These are phyloP conservation scores for Peromyscus californicus DNA, from an alignment of 2,113 vertebrate genomes.

Conservation along the genomic window DNA sequence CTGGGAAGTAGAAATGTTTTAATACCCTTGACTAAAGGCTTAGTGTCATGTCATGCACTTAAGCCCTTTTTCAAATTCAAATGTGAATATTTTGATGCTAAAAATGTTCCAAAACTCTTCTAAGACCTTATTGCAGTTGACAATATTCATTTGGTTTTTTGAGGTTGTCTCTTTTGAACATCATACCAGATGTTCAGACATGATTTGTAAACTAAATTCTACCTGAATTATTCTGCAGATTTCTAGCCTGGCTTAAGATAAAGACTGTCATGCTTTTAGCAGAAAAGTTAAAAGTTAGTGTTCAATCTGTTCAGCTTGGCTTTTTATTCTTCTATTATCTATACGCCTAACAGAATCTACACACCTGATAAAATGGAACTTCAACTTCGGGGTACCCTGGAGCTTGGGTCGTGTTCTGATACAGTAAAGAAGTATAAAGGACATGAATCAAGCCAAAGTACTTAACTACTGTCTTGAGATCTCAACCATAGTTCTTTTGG, in stretches of 20 bases:
- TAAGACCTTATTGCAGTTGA: not conserved
- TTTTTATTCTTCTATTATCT: not conserved
- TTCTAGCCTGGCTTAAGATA: not conserved
- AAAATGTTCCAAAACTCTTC: not conserved
- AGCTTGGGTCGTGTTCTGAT: not conserved
- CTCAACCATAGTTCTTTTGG: not conserved
- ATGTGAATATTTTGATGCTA: not conserved
- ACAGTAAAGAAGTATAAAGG: not conserved
- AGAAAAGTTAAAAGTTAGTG: not conserved
- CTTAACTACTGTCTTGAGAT: not conserved
- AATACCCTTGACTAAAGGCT: not conserved
- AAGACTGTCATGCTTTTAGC: not conserved
- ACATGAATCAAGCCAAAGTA: not conserved
- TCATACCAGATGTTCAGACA: not conserved
- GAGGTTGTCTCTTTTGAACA: not conserved
- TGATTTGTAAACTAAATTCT: conserved; percentile 19
- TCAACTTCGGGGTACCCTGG: not conserved
- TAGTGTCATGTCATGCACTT: not conserved
- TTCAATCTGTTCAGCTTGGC: not conserved
- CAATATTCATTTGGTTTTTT: not conserved
- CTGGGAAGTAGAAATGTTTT: not conserved
- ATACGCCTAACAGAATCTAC: not conserved
- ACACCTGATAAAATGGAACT: not conserved
- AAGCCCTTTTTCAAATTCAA: not conserved
- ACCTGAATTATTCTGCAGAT: not conserved